A percentile compares a stretch with the other conserved stretches of the same genome.
These are phyloP conservation scores for Ormyrus rosae DNA, from an alignment of 2,888 invertebrate species.

Conservation along the genomic window DNA sequence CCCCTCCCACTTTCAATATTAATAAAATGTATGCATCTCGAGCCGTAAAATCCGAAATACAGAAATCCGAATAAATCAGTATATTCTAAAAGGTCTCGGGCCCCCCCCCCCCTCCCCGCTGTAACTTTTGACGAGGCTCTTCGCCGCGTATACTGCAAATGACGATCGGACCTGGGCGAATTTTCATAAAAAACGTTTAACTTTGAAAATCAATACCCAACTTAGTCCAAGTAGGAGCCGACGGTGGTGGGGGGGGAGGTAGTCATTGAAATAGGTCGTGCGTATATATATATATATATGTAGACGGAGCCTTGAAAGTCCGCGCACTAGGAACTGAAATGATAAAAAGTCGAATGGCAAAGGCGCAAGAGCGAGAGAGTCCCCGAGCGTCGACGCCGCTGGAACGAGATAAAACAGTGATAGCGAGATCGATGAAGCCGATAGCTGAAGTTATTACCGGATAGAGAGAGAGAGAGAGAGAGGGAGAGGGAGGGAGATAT, in stretches of 20 bases:
- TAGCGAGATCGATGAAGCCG: constrained; percentile 75
- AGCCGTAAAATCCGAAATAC: too few species aligned
- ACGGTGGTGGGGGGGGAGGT: neutral
- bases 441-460: constrained; percentile 76
- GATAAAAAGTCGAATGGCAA: constrained; percentile 54
- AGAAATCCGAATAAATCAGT: too few species aligned
- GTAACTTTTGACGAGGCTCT: too few species aligned
- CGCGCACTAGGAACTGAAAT: constrained; percentile 38
- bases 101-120: too few species aligned
- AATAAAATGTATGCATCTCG: neutral
- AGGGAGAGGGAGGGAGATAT: constrained; percentile 59
- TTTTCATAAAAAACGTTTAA: constrained; percentile 28
- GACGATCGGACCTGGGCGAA: neutral
- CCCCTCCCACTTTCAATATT: neutral
- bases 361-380: constrained; percentile 52
- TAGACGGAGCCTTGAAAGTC: constrained; percentile 31
- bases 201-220: constrained; percentile 26
- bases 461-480: constrained; percentile 71
- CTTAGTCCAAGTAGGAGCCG: neutral
- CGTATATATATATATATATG: constrained; percentile 14
- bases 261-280: constrained; percentile 49
- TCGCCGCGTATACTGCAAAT: neutral
- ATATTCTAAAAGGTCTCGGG: too few species aligned
- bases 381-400: constrained; percentile 72
- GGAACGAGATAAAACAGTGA: constrained; percentile 75